A percentile compares a stretch with the other conserved stretches of the same genome.
These are phyloP conservation scores for Mallateleia sp. DNA, from an alignment of 2,888 invertebrate species.

Conservation along the genomic window DNA sequence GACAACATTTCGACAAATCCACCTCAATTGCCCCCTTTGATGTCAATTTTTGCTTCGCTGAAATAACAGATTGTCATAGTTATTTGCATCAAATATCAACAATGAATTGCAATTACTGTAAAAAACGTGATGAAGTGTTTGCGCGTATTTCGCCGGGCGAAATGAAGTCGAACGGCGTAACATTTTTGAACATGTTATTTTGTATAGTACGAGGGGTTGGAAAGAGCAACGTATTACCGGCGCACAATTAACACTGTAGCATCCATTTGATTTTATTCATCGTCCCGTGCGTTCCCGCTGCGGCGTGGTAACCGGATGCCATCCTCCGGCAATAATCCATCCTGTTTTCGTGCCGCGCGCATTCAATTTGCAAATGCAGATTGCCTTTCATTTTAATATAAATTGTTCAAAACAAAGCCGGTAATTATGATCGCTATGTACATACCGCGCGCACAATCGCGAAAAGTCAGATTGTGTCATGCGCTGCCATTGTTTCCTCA, in stretches of 20 bases:
- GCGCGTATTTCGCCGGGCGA: conserved; percentile 14
- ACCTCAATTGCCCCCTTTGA: not conserved
- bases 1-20: not conserved
- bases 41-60: not conserved
- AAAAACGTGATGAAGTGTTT: conserved; percentile 39
- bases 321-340: conserved; percentile 85
- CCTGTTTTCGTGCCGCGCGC: conserved; percentile 77
- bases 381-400: conserved; percentile 89
- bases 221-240: conserved; percentile 84
- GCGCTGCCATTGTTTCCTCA: conserved; percentile 52
- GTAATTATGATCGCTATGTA: conserved; percentile 84
- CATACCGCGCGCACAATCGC: conserved; percentile 16
- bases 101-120: conserved; percentile 42
- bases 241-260: conserved; percentile 86
- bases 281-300: conserved; percentile 76
- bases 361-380: conserved; percentile 88
- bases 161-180: conserved; percentile 52
- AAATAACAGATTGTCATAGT: conserved; percentile 27
- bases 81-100: conserved; percentile 30
- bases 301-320: conserved; percentile 75
- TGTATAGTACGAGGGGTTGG: conserved; percentile 36
- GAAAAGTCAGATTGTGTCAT: conserved; percentile 53
- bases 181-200: conserved; percentile 63
- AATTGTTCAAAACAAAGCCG: conserved; percentile 88
- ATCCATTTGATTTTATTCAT: conserved; percentile 85